Conservation (phyloP, 2,797 vertebrate species). For the Naso thynnoides region DNA sequence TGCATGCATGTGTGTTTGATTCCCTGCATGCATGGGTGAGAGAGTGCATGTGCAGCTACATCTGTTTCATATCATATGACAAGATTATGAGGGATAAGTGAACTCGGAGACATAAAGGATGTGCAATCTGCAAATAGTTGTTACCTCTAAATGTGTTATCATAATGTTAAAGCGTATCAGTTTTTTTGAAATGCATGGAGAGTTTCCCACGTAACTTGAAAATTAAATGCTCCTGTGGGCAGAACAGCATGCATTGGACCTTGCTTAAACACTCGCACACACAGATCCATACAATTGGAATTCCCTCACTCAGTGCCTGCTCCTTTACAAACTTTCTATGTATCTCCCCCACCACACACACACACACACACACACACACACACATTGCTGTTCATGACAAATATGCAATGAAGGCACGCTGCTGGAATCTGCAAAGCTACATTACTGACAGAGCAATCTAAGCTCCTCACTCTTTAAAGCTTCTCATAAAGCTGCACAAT, state of each 20-base stretch:
- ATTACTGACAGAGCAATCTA: conserved; percentile 68
- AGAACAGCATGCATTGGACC: conserved; percentile 17
- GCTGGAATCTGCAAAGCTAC: conserved; percentile 72
- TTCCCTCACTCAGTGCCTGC: conserved; percentile 68
- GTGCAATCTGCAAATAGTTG: background rate
- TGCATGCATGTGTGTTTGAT: conserved; percentile 5
- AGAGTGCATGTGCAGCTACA: conserved; percentile 18
- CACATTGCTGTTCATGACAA: conserved; percentile 60
- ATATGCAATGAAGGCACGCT: conserved; percentile 69
- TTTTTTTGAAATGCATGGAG: conserved; percentile 11
- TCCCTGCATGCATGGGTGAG: conserved; percentile 1
- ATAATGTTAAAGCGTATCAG: conserved; percentile 9
- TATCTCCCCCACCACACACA: conserved; percentile 11
- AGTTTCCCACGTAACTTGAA: conserved; percentile 11
- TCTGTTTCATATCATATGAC: conserved; percentile 33
- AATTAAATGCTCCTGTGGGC: conserved; percentile 28
- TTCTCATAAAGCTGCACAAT: conserved; percentile 70
- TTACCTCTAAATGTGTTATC: conserved; percentile 7
- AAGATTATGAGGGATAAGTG: conserved; percentile 9
- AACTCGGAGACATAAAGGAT: conserved; percentile 8
- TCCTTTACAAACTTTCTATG: conserved; percentile 72
- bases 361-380: conserved; percentile 36
- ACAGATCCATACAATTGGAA: conserved; percentile 70
- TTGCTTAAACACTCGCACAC: conserved; percentile 24
- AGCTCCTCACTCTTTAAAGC: conserved; percentile 73